These are phyloP conservation scores for Trissolcus brochymenae DNA, from an alignment of 2,888 invertebrate species.

Conservation along the genomic window DNA sequence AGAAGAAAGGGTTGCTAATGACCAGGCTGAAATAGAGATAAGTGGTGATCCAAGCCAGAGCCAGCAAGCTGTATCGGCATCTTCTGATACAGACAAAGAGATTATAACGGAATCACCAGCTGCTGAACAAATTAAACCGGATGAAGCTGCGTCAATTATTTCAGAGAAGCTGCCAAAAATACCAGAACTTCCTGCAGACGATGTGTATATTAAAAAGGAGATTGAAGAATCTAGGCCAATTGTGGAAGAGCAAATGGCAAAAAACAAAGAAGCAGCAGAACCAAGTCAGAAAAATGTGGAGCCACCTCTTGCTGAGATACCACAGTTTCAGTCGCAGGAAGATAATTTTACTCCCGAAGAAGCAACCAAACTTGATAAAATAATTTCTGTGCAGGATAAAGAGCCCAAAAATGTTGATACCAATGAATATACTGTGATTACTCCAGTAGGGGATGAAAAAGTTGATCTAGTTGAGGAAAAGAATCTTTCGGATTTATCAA, in stretches of 20 bases:
- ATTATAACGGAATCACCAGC: not conserved
- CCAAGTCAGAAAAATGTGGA: not conserved
- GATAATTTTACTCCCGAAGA: no score
- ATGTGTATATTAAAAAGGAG: not conserved
- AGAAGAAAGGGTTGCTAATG: not conserved
- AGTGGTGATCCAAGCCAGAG: not conserved
- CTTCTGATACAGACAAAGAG: slow-evolving; percentile 9
- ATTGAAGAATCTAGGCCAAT: not conserved
- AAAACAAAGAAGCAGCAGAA: not conserved
- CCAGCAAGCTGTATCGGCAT: not conserved
- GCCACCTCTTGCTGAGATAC: no score
- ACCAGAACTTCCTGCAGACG: slow-evolving; percentile 12
- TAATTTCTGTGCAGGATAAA: no score
- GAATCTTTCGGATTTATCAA: slow-evolving; percentile 27
- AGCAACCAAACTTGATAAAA: no score
- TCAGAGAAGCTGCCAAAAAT: slow-evolving; percentile 15
- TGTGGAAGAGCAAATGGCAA: not conserved
- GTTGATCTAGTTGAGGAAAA: not conserved
- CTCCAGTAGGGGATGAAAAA: no score
- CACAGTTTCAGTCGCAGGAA: no score
- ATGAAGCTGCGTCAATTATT: slow-evolving; percentile 11
- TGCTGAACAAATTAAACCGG: not conserved
- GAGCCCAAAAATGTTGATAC: no score
- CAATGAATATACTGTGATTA: no score
- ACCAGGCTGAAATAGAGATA: not conserved